Conservation (phyloP, 2,113 vertebrate species). For the Alosa alosa region DNA sequence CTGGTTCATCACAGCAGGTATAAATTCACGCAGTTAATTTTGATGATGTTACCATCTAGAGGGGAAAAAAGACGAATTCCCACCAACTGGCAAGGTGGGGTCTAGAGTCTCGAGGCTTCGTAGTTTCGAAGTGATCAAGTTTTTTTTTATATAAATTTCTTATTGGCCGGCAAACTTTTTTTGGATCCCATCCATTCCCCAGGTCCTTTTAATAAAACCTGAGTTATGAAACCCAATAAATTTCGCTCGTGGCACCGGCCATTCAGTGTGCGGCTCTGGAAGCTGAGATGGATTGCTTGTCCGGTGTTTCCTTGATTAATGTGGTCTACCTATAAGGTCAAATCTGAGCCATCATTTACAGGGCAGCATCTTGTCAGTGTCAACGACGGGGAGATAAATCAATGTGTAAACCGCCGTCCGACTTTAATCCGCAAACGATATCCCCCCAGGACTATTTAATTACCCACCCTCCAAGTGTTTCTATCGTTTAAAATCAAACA, state of each 20-base stretch:
- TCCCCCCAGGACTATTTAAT: conserved; percentile 5
- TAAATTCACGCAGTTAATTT: not conserved
- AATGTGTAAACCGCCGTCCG: conserved; percentile 27
- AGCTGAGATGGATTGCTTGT: conserved; percentile 35
- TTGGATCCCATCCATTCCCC: not conserved
- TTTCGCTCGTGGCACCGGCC: conserved; percentile 29
- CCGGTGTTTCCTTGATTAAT: conserved; percentile 49
- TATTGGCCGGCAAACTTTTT: not conserved
- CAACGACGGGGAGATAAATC: conserved; percentile 38
- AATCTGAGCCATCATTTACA: conserved; percentile 42
- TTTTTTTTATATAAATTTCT: not conserved
- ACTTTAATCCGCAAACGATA: conserved; percentile 3
- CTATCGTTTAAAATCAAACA: not conserved
- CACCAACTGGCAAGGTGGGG: not conserved
- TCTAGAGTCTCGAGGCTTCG: not conserved
- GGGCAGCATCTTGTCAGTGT: conserved; percentile 45
- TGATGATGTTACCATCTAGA: not conserved
- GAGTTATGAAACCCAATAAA: conserved; percentile 43
- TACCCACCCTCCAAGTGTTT: not conserved
- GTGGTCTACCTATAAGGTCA: conserved; percentile 43
- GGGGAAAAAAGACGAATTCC: not conserved
- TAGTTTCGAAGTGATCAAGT: not conserved
- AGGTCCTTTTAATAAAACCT: conserved; percentile 42
- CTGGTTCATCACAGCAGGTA: not conserved
- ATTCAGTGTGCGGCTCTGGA: conserved; percentile 15